Base-by-base conservation (phyloP, 2,797 vertebrate genomes). In the Ispidina lecontei region DNA sequence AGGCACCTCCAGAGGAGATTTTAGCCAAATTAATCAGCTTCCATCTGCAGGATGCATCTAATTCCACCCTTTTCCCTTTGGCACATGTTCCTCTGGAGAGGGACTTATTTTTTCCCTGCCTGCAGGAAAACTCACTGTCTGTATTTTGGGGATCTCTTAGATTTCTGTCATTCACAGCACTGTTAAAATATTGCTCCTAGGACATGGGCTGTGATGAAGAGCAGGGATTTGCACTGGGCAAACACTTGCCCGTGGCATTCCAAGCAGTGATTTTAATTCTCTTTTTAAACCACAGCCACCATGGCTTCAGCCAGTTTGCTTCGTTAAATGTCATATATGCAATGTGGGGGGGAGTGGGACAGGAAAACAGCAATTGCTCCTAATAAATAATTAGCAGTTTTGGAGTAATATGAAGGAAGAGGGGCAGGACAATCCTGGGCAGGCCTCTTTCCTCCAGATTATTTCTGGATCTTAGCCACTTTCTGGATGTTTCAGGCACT, bases 1-100 rank as follows among this genome's bases (percentile, higher is more conserved):
- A 0, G 58, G 33, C 43, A 28, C 52, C 35, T 47, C 72, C 6
- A 2, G 11, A 1, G 2, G 0, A 10, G 54, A 33, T 74, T 78
- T 78, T 14, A 43, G n/a, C 28, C 41, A 56, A 35, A 49, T 39
- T 14, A 5, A 17, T n/a, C 56, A 16, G 35, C 46, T 5, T 81
- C 78, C 67, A 6, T 49, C 67, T 25, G 55, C 37, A 70, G 43
- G 59, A 49, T 1, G 3, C 12, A 2, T 29, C 68, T 35, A 13
- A 39, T 63, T 49, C 71, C 35, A 35, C 14, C 0, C 46, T 75
- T 64, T 64, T 47, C 43, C 59, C 81, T 90, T 65, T 44, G 58
- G 77, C 62, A 46, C 31, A 77, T 77, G 54, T n/a, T 25, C 10
- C 33, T 59, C 54, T 0, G 0, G 44, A 58, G 43, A 69, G 71